Conservation (phyloP, 2,113 vertebrate genomes). For the Stegostoma tigrinum region DNA sequence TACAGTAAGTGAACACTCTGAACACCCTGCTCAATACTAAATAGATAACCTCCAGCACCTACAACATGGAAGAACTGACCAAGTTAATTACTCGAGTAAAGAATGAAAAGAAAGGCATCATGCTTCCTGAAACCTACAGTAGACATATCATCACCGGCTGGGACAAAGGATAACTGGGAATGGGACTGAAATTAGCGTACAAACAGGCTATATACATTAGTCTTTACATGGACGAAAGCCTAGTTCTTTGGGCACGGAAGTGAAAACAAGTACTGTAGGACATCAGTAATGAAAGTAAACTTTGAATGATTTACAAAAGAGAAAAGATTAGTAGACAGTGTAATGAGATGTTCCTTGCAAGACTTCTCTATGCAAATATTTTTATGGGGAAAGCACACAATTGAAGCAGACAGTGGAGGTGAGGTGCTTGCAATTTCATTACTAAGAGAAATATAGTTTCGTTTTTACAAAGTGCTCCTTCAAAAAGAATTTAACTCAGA, state of each 20-base stretch:
- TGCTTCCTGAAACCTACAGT: neutral
- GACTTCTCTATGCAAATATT: neutral
- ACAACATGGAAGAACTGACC: neutral
- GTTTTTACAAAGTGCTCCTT: neutral
- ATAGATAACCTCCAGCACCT: neutral
- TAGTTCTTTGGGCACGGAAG: neutral
- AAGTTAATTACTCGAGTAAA: neutral
- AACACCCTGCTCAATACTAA: neutral
- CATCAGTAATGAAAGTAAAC: neutral
- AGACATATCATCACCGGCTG: neutral
- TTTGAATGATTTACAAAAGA: neutral
- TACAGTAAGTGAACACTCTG: neutral
- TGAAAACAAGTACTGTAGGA: neutral
- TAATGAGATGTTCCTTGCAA: neutral
- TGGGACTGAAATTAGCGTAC: neutral
- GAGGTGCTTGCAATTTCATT: neutral
- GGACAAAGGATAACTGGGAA: neutral
- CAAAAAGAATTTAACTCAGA: neutral
- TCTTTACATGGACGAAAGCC: neutral
- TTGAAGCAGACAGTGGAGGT: neutral
- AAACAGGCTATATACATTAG: neutral
- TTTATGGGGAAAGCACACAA: neutral
- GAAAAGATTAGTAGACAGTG: neutral
- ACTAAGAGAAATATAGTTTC: conserved; percentile 1
- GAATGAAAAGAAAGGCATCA: neutral